phyloP scores from a whole-genome alignment of 2,888 invertebrate species.

The Pherbina coryleti region DNA sequence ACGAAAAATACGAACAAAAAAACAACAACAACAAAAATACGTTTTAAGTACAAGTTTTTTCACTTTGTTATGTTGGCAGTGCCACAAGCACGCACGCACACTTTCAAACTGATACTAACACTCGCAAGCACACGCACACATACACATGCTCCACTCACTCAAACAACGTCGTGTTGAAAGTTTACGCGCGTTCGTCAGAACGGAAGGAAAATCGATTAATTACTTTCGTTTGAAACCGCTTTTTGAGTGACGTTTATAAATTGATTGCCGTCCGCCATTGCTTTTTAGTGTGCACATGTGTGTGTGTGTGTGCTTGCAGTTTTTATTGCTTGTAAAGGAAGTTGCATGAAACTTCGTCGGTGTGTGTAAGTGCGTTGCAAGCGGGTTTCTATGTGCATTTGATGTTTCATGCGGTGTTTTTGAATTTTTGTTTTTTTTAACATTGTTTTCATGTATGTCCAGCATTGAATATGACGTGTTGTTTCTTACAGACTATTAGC shows the following conservation, averaged over 20 bases:
- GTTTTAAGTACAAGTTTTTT: not conserved
- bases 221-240: conserved; percentile 56
- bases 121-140: conserved; percentile 4
- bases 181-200: conserved; percentile 7
- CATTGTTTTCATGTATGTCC: no score
- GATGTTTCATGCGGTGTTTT: no score
- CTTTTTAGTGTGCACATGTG: not conserved
- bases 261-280: conserved; percentile 51
- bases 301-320: no score
- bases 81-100: conserved; percentile 7
- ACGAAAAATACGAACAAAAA: not conserved
- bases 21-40: not conserved
- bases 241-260: conserved; percentile 61
- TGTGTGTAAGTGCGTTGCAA: no score
- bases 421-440: no score
- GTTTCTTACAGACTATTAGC: no score
- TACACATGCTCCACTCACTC: not conserved
- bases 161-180: not conserved
- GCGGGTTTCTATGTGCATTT: no score
- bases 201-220: conserved; percentile 58
- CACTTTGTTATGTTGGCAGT: conserved; percentile 18
- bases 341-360: no score
- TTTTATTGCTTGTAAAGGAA: no score
- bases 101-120: not conserved
- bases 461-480: no score